A percentile compares a stretch with the other conserved stretches of the same genome.
Conservation (phyloP, 2,888 invertebrate genomes). For the Drosophila helvetica region DNA sequence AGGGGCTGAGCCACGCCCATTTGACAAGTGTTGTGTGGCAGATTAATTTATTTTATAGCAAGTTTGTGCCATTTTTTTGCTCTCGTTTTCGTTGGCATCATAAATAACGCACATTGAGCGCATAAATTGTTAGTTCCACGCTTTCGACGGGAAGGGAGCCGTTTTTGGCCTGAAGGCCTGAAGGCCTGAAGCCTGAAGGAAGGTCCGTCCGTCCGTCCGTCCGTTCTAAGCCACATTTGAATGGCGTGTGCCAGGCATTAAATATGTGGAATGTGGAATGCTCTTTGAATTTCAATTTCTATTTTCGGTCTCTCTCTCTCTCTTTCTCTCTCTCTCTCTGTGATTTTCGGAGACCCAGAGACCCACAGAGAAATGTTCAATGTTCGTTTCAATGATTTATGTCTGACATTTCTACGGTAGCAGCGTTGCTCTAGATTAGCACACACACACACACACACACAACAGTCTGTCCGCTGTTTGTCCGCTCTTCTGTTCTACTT, state of each 20-base stretch:
- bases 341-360: slow-evolving; percentile 14
- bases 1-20: slow-evolving; percentile 17
- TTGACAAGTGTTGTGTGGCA: slow-evolving; percentile 56
- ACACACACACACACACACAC: background rate
- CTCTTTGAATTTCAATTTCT: slow-evolving; percentile 48
- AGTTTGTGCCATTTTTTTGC: slow-evolving; percentile 45
- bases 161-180: background rate
- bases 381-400: slow-evolving; percentile 46
- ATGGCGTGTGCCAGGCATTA: slow-evolving; percentile 35
- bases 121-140: slow-evolving; percentile 48
- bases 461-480: slow-evolving; percentile 5
- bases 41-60: slow-evolving; percentile 69
- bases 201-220: too few relatives aligned
- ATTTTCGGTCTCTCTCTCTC: slow-evolving; percentile 6
- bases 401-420: slow-evolving; percentile 31
- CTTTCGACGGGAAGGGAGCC: background rate
- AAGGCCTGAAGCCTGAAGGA: too few relatives aligned
- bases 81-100: slow-evolving; percentile 27
- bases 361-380: slow-evolving; percentile 14
- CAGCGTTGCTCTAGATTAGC: slow-evolving; percentile 30
- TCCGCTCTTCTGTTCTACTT: slow-evolving; percentile 9
- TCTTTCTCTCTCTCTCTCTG: slow-evolving; percentile 3
- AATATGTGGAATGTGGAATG: slow-evolving; percentile 40
- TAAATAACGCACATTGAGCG: slow-evolving; percentile 54
- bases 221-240: slow-evolving; percentile 27